Conservation (phyloP, 2,888 invertebrate species). For the Pinctada fucata region DNA sequence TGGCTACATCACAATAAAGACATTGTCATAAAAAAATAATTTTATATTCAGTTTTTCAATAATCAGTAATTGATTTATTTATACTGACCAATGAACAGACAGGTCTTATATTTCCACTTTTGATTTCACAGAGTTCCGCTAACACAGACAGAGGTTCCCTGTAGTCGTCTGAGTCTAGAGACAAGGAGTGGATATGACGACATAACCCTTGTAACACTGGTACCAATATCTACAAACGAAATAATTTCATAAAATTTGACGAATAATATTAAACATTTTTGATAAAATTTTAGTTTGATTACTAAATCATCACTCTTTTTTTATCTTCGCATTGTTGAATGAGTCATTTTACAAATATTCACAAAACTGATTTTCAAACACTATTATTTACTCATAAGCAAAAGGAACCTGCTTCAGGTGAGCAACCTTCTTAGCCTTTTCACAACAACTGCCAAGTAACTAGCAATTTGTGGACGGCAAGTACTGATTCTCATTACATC, state of each 20-base stretch:
- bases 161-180: conserved; percentile 84
- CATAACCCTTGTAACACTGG: conserved; percentile 86
- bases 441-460: no score
- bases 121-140: conserved; percentile 88
- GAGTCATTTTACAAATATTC: not conserved
- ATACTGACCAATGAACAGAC: conserved; percentile 81
- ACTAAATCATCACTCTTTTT: not conserved
- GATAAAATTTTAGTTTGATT: not conserved
- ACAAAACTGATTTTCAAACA: no score
- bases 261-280: not conserved
- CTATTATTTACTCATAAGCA: no score
- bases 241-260: not conserved
- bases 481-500: no score
- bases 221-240: conserved; percentile 78
- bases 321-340: not conserved
- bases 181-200: conserved; percentile 83
- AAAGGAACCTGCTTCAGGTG: no score
- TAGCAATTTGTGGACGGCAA: no score
- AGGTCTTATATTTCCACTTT: conserved; percentile 83
- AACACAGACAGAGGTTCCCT: conserved; percentile 83
- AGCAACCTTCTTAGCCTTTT: no score
- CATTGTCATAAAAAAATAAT: no score
- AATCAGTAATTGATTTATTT: no score
- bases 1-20: no score
- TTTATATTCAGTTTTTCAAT: no score